Evolutionary conservation across 2,888 invertebrate genomes (phyloP).

Genomic region (Chalcis sispes): DNA sequence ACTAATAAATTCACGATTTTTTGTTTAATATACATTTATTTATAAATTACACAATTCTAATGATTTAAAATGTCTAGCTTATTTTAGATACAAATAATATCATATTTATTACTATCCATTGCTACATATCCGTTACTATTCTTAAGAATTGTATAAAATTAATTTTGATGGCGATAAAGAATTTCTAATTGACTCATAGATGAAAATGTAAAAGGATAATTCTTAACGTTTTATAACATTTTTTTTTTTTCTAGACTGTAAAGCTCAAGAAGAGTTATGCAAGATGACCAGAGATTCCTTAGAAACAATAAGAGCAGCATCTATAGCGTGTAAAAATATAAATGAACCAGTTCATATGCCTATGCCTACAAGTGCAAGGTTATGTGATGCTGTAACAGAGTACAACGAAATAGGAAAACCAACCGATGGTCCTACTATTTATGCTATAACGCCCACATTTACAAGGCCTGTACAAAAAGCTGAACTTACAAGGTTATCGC

Average conservation of each 20-base stretch:
- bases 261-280: slow-evolving; percentile 55
- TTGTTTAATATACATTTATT: no score
- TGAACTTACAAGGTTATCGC: slow-evolving; percentile 92
- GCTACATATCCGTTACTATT: no score
- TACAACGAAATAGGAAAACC: slow-evolving; percentile 55
- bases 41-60: no score
- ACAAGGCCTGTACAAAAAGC: slow-evolving; percentile 93
- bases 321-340: slow-evolving; percentile 49
- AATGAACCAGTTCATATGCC: slow-evolving; percentile 55
- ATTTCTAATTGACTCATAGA: not conserved
- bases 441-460: slow-evolving; percentile 95
- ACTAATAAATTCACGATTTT: no score
- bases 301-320: slow-evolving; percentile 52
- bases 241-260: slow-evolving; percentile 48
- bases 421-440: slow-evolving; percentile 82
- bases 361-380: slow-evolving; percentile 53
- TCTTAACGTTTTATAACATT: not conserved
- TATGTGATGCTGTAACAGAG: slow-evolving; percentile 51
- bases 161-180: no score
- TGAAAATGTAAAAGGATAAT: no score
- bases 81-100: no score
- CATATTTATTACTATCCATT: no score
- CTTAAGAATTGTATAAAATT: no score
- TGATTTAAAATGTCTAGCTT: no score
- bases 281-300: slow-evolving; percentile 55